Percentiles rank a stretch among this genome's conserved stretches.
These are phyloP conservation scores for Gonioctena quinquepunctata DNA, from an alignment of 1,140 invertebrate species.

Conservation along the genomic window DNA sequence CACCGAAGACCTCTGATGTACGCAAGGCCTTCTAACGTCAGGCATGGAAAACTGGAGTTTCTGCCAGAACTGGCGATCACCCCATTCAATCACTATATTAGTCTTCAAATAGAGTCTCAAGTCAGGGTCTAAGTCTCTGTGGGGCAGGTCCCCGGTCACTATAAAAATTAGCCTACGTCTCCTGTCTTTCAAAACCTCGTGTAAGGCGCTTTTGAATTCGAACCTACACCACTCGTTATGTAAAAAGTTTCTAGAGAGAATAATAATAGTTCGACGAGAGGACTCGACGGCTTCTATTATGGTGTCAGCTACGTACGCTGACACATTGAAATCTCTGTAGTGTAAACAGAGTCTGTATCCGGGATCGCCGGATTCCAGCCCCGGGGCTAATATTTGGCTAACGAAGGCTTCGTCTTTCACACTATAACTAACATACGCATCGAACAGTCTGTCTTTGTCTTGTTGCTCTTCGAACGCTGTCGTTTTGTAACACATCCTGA, in stretches of 20 bases:
- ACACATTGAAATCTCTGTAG: slow-evolving; percentile 83
- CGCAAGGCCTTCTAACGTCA: slow-evolving; percentile 65
- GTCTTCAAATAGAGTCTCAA: slow-evolving; percentile 86
- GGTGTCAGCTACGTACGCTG: slow-evolving; percentile 82
- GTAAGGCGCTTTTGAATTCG: slow-evolving; percentile 90
- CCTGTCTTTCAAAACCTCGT: slow-evolving; percentile 84
- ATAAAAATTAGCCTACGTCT: slow-evolving; percentile 83
- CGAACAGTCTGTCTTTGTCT: slow-evolving; percentile 83
- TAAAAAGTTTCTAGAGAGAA: slow-evolving; percentile 90
- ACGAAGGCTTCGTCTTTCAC: slow-evolving; percentile 89
- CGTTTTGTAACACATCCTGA: slow-evolving; percentile 81
- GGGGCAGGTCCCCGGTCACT: slow-evolving; percentile 80
- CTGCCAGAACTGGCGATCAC: slow-evolving; percentile 92
- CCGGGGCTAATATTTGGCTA: slow-evolving; percentile 79
- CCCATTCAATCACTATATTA: slow-evolving; percentile 89
- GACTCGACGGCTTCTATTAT: slow-evolving; percentile 90
- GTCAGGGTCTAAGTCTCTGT: slow-evolving; percentile 86
- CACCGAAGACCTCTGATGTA: slow-evolving; percentile 64
- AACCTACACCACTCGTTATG: slow-evolving; percentile 93
- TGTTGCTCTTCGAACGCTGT: slow-evolving; percentile 74
- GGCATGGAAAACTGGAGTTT: slow-evolving; percentile 91
- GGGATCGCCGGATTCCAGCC: slow-evolving; percentile 74
- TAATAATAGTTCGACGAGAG: slow-evolving; percentile 85
- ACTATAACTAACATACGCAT: slow-evolving; percentile 90
- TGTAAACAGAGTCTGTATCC: slow-evolving; percentile 83